Conservation (phyloP, 2,113 vertebrate genomes). For the Montifringilla adamsi region DNA sequence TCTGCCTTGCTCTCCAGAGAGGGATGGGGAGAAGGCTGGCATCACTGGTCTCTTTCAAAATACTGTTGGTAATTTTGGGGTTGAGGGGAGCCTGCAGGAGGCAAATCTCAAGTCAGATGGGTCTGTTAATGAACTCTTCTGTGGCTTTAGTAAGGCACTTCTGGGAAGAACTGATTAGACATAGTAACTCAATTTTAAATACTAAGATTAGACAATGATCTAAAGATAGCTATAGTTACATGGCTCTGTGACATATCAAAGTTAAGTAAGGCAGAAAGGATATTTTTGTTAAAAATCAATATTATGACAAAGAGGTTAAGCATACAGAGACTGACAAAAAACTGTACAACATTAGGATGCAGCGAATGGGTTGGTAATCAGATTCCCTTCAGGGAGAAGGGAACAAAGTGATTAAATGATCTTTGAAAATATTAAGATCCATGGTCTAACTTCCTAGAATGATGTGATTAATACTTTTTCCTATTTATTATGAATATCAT, state of each 20-base stretch:
- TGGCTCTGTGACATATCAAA: slow-evolving; percentile 39
- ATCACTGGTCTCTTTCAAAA: neutral
- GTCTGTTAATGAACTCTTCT: neutral
- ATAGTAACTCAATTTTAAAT: slow-evolving; percentile 45
- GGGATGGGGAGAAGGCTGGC: neutral
- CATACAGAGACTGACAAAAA: neutral
- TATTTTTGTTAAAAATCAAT: slow-evolving; percentile 53
- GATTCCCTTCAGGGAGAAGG: neutral
- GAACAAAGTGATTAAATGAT: slow-evolving; percentile 26
- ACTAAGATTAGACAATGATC: slow-evolving; percentile 41
- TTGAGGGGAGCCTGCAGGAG: neutral
- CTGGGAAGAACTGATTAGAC: slow-evolving; percentile 48
- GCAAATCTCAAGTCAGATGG: neutral
- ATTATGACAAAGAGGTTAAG: slow-evolving; percentile 47
- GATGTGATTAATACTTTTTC: neutral
- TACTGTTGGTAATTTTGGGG: neutral
- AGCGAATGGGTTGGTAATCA: neutral
- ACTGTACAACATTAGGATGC: neutral
- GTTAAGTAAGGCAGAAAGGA: slow-evolving; percentile 48
- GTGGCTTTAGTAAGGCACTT: neutral
- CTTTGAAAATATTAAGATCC: slow-evolving; percentile 7
- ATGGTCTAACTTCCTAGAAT: neutral
- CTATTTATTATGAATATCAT: neutral
- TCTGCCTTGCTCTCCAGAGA: neutral
- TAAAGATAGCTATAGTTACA: slow-evolving; percentile 48